Conservation (phyloP, 35 echinoderm and acorn worm genomes). For the Hemicentrotus pulcherrimus region DNA sequence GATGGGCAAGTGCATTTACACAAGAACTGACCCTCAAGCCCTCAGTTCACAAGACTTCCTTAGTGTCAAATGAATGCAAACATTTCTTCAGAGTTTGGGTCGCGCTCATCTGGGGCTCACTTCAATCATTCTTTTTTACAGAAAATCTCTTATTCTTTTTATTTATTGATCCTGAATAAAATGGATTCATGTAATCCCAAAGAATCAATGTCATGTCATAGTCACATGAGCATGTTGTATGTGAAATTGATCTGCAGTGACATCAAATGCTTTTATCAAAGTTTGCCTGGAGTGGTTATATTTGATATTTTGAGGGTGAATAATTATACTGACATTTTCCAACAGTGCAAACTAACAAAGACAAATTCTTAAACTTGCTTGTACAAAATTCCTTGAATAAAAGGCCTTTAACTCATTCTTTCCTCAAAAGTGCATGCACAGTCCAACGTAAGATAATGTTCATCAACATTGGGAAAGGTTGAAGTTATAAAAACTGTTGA, state of each 20-base stretch:
- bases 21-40: neutral
- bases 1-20: neutral
- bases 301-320: neutral
- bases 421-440: neutral
- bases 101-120: neutral
- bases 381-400: neutral
- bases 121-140: neutral
- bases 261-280: neutral
- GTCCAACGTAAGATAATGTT: neutral
- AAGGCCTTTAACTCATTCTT: neutral
- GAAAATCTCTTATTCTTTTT: neutral
- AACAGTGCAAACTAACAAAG: neutral
- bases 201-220: neutral
- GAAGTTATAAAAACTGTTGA: neutral
- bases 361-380: neutral
- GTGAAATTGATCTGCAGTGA: neutral
- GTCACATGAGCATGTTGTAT: neutral
- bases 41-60: neutral
- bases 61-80: neutral
- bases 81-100: neutral
- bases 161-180: neutral
- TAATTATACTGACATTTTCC: conserved; percentile 2
- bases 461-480: neutral
- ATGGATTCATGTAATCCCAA: neutral
- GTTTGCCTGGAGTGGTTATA: neutral